Evolutionary conservation across 2,113 vertebrate species (phyloP).

Genomic region (Promerops cafer): DNA sequence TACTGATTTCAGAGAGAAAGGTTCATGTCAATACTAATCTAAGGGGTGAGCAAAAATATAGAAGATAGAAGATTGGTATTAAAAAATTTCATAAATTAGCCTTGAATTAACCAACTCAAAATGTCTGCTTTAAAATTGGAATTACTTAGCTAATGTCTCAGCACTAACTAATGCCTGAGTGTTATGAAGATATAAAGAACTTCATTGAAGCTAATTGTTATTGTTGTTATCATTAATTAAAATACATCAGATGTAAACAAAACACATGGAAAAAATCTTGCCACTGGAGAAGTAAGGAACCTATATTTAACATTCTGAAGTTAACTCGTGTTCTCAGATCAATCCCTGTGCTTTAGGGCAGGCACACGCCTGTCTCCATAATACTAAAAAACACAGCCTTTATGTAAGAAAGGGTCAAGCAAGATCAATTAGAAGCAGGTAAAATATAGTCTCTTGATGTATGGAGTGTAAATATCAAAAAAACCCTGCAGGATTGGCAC

Average conservation of each 20-base stretch:
- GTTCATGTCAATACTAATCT: not conserved
- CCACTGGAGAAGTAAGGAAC: not conserved
- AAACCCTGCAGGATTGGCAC: not conserved
- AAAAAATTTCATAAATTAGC: not conserved
- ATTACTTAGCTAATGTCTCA: not conserved
- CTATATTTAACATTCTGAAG: not conserved
- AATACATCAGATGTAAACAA: slow-evolving; percentile 4
- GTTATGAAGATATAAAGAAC: not conserved
- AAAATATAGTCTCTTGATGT: not conserved
- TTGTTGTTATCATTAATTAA: slow-evolving; percentile 22
- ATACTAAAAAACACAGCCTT: not conserved
- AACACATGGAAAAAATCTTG: not conserved
- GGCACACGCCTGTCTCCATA: not conserved
- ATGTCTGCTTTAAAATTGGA: not conserved
- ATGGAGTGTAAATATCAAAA: not conserved
- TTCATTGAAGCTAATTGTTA: not conserved
- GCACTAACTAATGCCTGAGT: not conserved
- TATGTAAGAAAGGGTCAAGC: not conserved
- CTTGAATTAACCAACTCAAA: slow-evolving; percentile 20
- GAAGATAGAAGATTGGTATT: not conserved
- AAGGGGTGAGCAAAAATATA: not conserved
- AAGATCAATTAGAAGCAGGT: not conserved
- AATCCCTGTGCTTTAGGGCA: not conserved
- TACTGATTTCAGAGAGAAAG: not conserved
- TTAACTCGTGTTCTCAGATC: not conserved